Evolutionary conservation across 2,888 invertebrate species (phyloP), one percentile per base, ranked within the genome.

Genomic region (Sisyra terminalis): DNA sequence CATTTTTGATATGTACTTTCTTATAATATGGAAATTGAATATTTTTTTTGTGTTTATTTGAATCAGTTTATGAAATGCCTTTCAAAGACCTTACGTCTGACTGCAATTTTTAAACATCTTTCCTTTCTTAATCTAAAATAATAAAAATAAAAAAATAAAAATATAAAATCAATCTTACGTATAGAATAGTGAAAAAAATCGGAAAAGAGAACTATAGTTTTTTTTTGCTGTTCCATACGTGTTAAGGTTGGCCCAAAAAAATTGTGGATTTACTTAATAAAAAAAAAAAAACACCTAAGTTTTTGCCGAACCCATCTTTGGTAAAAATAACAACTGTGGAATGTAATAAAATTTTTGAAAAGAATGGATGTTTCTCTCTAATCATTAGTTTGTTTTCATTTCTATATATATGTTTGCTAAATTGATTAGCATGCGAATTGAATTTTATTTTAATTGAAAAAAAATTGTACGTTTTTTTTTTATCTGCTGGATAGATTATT

Each of bases 51-150:
- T 35, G 16, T 37, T 43, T 30, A 38, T 29, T 29, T 37, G 24
- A 30, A 43, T 51, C 52, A 53, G 56, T 52, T 53, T 52, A 55
- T 61, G 60, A 61, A 61, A 58, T 59, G 61, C 59, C 61, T 61
- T 59, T 45, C 54, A 34, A 38, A 59, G 61, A 60, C 60, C 61
- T 57, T 60, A 60, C 59, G 61, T 63, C 62, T 60, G 52, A 57
- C 60, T 61, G 58, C 60, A 52, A 54, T 55, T 58, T 59, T 58
- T 55, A 45, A 47, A 53, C 58, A 55, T 56, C 57, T 57, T 58
- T 60, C 59, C 57, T 51, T 53, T 52, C 54, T 53, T 56, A 50
- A 53, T 53, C 53, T 52, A 51, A 50, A 49, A 45, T 43, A 46
- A 49, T 50, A 57, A 60, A 61, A 59, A 53, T 52, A 58, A 24